Evolutionary conservation across 1,140 invertebrate species (phyloP).

Genomic region (Scylla paramamosain): DNA sequence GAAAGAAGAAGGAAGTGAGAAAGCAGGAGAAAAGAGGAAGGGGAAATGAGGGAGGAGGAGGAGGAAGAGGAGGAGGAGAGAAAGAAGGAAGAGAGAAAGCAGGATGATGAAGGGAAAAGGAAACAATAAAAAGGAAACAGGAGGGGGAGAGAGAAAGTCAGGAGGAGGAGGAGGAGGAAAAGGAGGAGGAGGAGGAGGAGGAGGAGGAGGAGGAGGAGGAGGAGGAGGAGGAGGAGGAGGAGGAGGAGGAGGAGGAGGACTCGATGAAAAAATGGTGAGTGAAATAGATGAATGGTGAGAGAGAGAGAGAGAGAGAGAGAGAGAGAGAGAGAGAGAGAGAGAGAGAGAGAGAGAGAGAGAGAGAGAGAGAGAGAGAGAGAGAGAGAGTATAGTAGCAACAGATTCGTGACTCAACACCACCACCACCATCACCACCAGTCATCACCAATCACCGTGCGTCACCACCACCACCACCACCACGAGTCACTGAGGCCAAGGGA

Average conservation of each 20-base stretch:
- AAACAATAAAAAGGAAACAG: not conserved
- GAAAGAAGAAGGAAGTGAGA: too few relatives aligned
- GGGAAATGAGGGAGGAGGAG: not conserved
- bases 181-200: not conserved
- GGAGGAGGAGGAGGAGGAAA: not conserved
- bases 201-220: not conserved
- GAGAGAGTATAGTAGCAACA: too few relatives aligned
- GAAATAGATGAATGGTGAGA: not conserved
- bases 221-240: not conserved
- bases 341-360: too few relatives aligned
- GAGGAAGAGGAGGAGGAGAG: not conserved
- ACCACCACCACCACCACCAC: too few relatives aligned
- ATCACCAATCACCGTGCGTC: too few relatives aligned
- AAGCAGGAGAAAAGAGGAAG: not conserved
- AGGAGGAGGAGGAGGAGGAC: not conserved
- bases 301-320: slow-evolving; percentile 47
- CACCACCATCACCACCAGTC: too few relatives aligned
- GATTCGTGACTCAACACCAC: too few relatives aligned
- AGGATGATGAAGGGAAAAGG: not conserved
- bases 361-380: too few relatives aligned
- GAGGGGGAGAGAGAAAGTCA: too few relatives aligned
- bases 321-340: slow-evolving; percentile 38
- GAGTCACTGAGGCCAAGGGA: too few relatives aligned
- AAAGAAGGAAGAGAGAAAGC: too few relatives aligned
- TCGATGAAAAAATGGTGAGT: too few relatives aligned